Base-by-base conservation (phyloP, 2,113 vertebrate genomes). In the Coptodon bakossiorum region DNA sequence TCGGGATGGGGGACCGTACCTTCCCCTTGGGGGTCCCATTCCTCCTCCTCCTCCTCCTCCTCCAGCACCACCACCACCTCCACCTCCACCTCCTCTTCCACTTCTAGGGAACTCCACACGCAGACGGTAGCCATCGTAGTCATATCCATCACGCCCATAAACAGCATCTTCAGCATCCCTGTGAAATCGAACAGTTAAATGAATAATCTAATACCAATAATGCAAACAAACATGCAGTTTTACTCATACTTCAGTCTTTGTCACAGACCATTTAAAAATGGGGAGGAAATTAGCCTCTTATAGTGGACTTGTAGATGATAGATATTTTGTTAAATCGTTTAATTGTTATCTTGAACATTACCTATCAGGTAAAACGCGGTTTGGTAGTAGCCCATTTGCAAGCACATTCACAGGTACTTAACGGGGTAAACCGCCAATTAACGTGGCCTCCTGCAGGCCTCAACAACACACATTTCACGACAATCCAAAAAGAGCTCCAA, bases 131-230 rank as follows among this genome's bases (percentile, higher is more conserved):
- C 97, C 96, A 91, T 97, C 96, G 36, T 96, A 97, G 88, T 97
- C 97, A 52, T 97, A 97, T 87, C 97, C 96, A 36, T 98, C 97
- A 83, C 96, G 96, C 27, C 96, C 97, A 45, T 97, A 96, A 86
- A 97, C 96, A 7, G 97, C 97, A 95, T 98, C 97, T 80, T 97
- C 97, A 40, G 97, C 97, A 93, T 97, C 97, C 93, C 97, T 98
- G 84, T n/a, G 14, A 76, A 82, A 71, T 6, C 2, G 24, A 4
- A 63, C 2, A 82, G 5, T 29, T 5, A 45, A 27, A 68, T 3
- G 0, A 43, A 56, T 81, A 22, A 81, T 38, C 6, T 8, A 76
- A 17, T 27, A 31, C 43, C 16, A 31, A 50, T 7, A 29, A 50
- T 76, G 16, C 9, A 50, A 19, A 31, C 6, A 50, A 19, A 11